These are phyloP conservation scores for Cryptus armator DNA, from an alignment of 2,888 invertebrate genomes.

Conservation along the genomic window DNA sequence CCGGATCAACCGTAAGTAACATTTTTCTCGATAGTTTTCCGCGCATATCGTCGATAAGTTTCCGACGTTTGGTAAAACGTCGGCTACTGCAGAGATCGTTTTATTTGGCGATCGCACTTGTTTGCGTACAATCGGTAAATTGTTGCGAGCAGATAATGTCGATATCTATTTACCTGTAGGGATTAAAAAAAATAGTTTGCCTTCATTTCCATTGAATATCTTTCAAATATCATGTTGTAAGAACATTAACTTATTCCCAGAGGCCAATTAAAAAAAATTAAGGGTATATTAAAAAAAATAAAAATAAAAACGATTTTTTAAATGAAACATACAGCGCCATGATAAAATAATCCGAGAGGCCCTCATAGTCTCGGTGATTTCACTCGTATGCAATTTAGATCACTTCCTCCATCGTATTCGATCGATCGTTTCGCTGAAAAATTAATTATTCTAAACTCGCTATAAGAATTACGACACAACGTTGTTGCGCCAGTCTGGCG, in stretches of 20 bases:
- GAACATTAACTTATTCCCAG: no score
- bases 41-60: not conserved
- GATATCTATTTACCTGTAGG: constrained; percentile 11
- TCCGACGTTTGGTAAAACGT: constrained; percentile 23
- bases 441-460: constrained; percentile 5
- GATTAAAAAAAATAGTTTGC: not conserved
- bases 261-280: no score
- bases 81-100: not conserved
- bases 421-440: not conserved
- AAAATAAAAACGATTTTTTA: not conserved
- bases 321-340: not conserved
- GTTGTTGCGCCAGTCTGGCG: constrained; percentile 6
- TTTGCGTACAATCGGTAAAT: constrained; percentile 11
- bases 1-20: not conserved
- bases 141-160: constrained; percentile 17
- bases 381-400: not conserved
- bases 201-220: not conserved
- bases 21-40: not conserved
- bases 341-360: not conserved
- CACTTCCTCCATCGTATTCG: not conserved
- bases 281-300: no score
- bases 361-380: no score
- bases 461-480: not conserved
- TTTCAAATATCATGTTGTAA: no score
- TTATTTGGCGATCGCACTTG: not conserved